These are phyloP conservation scores for Nanger granti DNA, from an alignment of 2,113 vertebrate genomes.

Conservation along the genomic window DNA sequence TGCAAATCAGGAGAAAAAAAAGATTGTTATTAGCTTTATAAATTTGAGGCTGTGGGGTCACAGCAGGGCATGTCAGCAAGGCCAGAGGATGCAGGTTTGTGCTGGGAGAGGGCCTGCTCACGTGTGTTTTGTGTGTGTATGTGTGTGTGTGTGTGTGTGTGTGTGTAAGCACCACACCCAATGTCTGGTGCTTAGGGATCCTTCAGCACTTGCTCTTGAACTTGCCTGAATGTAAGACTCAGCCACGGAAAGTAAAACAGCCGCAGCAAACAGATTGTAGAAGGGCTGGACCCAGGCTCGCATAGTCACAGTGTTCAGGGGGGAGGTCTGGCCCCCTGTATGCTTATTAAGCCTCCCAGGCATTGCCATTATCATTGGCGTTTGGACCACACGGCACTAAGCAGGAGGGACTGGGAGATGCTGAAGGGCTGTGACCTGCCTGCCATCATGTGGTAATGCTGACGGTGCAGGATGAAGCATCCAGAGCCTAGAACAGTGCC, in stretches of 20 bases:
- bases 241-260: background rate
- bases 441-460: rapidly evolving
- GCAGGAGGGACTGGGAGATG: background rate
- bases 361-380: background rate
- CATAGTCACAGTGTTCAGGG: background rate
- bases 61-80: background rate
- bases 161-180: background rate
- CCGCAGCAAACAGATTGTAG: background rate
- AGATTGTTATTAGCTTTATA: conserved; percentile 50
- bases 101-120: background rate
- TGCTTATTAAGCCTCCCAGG: background rate
- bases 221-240: background rate
- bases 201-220: background rate
- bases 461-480: background rate
- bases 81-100: background rate
- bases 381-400: background rate
- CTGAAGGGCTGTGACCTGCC: background rate
- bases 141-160: too few species aligned
- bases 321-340: background rate
- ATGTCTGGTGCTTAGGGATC: background rate
- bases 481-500: background rate
- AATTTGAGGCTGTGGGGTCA: conserved; percentile 19
- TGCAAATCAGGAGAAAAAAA: conserved; percentile 48
- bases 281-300: background rate
- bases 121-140: background rate